Evolutionary conservation across 2,888 invertebrate genomes (phyloP).

Genomic region (Proisotoma minuta): DNA sequence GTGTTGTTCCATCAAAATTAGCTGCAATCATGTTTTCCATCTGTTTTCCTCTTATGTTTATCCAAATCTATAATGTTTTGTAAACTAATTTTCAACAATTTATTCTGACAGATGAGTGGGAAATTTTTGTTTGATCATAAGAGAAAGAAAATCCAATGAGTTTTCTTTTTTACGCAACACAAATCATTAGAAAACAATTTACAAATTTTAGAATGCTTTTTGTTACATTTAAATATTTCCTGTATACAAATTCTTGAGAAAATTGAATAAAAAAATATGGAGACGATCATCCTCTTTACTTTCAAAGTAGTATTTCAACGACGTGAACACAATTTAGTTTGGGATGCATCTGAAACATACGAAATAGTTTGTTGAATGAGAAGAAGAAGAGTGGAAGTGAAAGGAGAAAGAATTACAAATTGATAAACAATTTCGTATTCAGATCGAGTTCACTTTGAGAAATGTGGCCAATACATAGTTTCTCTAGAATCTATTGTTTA

Average conservation of each 20-base stretch:
- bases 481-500: background rate
- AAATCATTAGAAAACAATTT: conserved; percentile 4
- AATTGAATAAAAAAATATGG: too few species aligned
- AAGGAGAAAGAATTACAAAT: conserved; percentile 16
- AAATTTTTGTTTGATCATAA: conserved; percentile 1
- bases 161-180: background rate
- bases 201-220: too few species aligned
- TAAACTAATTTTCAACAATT: background rate
- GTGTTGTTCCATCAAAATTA: background rate
- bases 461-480: conserved; percentile 4
- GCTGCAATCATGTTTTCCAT: background rate
- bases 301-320: background rate
- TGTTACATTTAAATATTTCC: too few species aligned
- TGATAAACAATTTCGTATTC: conserved; percentile 18
- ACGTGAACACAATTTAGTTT: conserved; percentile 6
- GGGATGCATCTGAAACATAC: conserved; percentile 8
- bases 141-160: background rate
- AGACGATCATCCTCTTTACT: background rate
- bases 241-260: too few species aligned
- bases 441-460: conserved; percentile 9
- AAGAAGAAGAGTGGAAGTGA: background rate
- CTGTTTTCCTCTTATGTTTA: background rate
- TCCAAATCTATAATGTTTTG: background rate
- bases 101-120: background rate
- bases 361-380: background rate